Conservation (phyloP, 2,113 vertebrate species). For the Mesocricetus auratus region DNA sequence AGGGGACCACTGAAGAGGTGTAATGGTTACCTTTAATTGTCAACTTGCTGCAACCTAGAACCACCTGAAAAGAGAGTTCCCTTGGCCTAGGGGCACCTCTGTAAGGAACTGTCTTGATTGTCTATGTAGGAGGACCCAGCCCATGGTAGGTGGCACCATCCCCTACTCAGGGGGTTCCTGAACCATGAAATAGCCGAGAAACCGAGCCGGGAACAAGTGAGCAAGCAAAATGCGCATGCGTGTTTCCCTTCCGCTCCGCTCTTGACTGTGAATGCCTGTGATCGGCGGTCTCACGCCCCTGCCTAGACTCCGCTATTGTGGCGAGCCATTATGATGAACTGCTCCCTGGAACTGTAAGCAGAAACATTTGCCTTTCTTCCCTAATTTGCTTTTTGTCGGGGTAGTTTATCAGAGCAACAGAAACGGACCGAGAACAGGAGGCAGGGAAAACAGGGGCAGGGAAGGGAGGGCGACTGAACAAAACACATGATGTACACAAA, state of each 20-base stretch:
- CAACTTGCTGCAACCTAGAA: not conserved
- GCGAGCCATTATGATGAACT: not conserved
- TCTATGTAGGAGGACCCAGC: not conserved
- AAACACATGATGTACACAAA: not conserved
- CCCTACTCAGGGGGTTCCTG: not conserved
- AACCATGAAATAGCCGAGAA: not conserved
- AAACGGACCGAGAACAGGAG: not conserved
- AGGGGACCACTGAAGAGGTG: not conserved
- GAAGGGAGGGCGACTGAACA: not conserved
- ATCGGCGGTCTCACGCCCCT: not conserved
- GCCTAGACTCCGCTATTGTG: not conserved
- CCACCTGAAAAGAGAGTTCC: not conserved
- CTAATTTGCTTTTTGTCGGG: not conserved
- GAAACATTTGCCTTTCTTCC: not conserved
- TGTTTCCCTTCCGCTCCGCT: not conserved
- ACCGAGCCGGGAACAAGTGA: not conserved
- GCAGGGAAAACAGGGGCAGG: not conserved
- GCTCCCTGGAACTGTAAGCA: not conserved
- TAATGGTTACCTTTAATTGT: not conserved
- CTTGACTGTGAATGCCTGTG: not conserved
- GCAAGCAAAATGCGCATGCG: not conserved
- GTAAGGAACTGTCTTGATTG: not conserved
- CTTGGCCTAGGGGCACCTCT: not conserved
- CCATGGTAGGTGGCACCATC: not conserved
- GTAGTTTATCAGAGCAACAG: not conserved